Conservation (phyloP, 2,113 vertebrate genomes). For the Platichthys stellatus region DNA sequence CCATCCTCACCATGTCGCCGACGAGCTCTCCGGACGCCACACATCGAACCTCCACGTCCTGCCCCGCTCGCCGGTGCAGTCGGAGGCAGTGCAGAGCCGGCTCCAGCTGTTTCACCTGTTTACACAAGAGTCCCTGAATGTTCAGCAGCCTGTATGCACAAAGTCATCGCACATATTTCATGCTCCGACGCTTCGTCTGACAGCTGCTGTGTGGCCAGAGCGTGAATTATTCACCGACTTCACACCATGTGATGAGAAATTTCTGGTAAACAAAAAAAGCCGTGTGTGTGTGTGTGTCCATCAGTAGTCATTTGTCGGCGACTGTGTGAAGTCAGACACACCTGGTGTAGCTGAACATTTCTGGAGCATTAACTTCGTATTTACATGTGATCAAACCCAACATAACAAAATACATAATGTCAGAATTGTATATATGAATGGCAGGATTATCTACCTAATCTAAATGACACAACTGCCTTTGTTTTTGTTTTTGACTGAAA, state of each 20-base stretch:
- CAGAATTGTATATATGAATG: not conserved
- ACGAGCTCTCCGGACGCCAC: slow-evolving; percentile 81
- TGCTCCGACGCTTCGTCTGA: slow-evolving; percentile 11
- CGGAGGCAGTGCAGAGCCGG: slow-evolving; percentile 84
- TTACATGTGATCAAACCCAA: not conserved
- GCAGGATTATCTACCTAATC: not conserved
- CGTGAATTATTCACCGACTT: slow-evolving; percentile 66
- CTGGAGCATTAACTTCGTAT: not conserved
- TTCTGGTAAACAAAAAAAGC: slow-evolving; percentile 24
- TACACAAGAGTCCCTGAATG: slow-evolving; percentile 45
- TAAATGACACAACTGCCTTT: not conserved
- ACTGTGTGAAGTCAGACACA: slow-evolving; percentile 24
- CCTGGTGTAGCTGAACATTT: not conserved
- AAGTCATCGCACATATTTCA: slow-evolving; percentile 45
- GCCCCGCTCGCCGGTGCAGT: slow-evolving; percentile 78
- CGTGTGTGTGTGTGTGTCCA: not conserved
- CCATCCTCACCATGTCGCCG: slow-evolving; percentile 83
- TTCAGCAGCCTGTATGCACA: slow-evolving; percentile 40
- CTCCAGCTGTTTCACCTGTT: slow-evolving; percentile 89
- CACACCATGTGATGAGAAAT: slow-evolving; percentile 41
- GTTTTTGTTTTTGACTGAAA: not conserved
- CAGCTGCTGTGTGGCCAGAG: slow-evolving; percentile 52
- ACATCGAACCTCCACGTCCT: slow-evolving; percentile 74
- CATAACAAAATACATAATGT: not conserved
- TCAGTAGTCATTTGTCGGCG: not conserved